These are phyloP conservation scores for Alces alces DNA, from an alignment of 2,113 vertebrate species.

Conservation along the genomic window DNA sequence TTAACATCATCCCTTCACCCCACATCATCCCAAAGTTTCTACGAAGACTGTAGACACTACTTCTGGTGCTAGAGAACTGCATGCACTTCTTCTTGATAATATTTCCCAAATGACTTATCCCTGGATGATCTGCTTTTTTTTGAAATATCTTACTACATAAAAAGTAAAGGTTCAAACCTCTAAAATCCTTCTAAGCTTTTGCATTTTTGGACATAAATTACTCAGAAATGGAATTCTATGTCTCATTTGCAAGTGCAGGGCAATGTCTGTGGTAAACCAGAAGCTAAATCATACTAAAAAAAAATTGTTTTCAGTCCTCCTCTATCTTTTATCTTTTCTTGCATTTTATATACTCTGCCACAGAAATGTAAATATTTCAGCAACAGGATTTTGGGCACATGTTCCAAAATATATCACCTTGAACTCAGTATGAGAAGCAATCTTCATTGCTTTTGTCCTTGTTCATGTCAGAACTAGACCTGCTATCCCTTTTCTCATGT, in stretches of 20 bases:
- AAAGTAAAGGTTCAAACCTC: neutral
- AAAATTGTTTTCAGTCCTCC: neutral
- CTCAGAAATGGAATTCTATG: neutral
- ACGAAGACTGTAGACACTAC: neutral
- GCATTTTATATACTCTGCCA: neutral
- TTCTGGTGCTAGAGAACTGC: neutral
- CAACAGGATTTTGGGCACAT: neutral
- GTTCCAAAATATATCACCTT: neutral
- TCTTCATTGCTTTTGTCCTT: neutral
- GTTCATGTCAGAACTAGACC: neutral
- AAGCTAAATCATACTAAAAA: neutral
- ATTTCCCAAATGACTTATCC: neutral
- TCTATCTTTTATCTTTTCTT: neutral
- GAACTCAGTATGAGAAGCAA: slow-evolving; percentile 1
- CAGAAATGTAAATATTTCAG: slow-evolving; percentile 13
- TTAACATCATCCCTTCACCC: neutral
- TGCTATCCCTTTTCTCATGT: neutral
- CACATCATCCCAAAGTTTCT: neutral
- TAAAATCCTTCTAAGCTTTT: neutral
- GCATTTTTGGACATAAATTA: neutral
- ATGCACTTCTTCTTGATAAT: neutral
- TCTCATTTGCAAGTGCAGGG: neutral
- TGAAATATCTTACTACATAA: neutral
- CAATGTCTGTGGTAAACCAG: neutral
- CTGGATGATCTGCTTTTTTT: neutral